Percentiles rank a stretch among this genome's conserved stretches.
Conservation (phyloP, 1,140 invertebrate species). For the Medauroidea extradentata region DNA sequence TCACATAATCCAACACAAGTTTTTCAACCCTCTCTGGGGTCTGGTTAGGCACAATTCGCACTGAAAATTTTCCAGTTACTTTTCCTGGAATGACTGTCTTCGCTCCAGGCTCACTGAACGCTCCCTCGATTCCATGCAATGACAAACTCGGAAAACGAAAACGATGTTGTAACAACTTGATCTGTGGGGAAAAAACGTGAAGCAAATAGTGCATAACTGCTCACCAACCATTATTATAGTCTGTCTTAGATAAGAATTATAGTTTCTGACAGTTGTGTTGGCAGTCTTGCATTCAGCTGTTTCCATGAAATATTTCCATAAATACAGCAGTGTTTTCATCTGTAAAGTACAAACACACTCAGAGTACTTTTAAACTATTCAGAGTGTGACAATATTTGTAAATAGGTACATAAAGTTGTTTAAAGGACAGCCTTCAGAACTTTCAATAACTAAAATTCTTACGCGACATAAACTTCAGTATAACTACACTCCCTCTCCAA, state of each 20-base stretch:
- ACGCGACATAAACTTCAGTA: no score
- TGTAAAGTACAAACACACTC: no score
- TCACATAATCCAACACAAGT: constrained; percentile 68
- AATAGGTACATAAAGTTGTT: no score
- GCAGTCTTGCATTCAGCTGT: no score
- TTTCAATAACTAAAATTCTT: no score
- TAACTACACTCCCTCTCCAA: no score
- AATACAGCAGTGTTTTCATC: no score
- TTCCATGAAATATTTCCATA: no score
- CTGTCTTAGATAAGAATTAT: background rate
- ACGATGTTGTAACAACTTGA: constrained; percentile 76
- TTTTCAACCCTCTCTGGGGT: constrained; percentile 70
- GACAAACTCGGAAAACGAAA: constrained; percentile 90
- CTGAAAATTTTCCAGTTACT: constrained; percentile 94
- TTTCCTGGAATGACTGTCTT: constrained; percentile 96
- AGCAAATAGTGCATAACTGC: background rate
- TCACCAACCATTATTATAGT: background rate
- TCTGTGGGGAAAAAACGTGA: constrained; percentile 37
- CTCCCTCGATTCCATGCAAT: constrained; percentile 90
- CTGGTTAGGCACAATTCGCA: constrained; percentile 91
- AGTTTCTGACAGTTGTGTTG: background rate
- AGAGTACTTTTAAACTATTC: no score
- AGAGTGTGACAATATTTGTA: no score
- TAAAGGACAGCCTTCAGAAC: no score
- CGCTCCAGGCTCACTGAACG: constrained; percentile 84